phyloP scores from a whole-genome alignment of 2,797 vertebrate species.

The Pangasius mekongensis region DNA sequence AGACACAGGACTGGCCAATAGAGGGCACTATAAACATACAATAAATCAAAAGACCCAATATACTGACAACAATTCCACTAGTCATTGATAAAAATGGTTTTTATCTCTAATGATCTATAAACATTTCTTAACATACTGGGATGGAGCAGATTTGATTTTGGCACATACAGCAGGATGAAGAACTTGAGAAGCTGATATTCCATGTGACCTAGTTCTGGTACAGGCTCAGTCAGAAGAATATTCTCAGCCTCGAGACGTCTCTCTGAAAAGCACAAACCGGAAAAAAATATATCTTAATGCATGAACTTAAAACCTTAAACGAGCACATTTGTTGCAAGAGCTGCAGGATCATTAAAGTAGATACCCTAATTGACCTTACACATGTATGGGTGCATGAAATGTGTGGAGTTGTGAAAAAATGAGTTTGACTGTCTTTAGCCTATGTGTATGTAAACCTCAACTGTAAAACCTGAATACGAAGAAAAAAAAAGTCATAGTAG shows the following conservation, averaged over 20 bases:
- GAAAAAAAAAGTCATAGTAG: too few species aligned
- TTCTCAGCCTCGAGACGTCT: slow-evolving; percentile 77
- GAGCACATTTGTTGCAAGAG: not conserved
- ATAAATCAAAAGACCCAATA: not conserved
- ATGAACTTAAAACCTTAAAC: not conserved
- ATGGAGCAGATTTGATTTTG: not conserved
- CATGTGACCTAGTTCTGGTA: slow-evolving; percentile 76
- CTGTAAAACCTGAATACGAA: too few species aligned
- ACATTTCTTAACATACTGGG: not conserved
- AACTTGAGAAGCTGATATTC: slow-evolving; percentile 86
- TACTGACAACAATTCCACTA: not conserved
- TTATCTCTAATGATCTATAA: not conserved
- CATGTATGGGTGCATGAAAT: too few species aligned
- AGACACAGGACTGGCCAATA: slow-evolving; percentile 14
- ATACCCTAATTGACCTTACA: too few species aligned
- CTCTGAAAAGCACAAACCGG: slow-evolving; percentile 67
- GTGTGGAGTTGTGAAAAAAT: too few species aligned
- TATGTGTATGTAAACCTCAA: too few species aligned
- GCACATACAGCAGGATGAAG: slow-evolving; percentile 86
- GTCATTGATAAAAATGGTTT: not conserved
- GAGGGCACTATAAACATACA: slow-evolving; percentile 18
- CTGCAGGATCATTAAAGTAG: not conserved
- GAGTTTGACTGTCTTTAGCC: too few species aligned
- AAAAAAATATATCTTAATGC: not conserved
- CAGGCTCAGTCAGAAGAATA: slow-evolving; percentile 73